phyloP scores from a whole-genome alignment of 1,140 invertebrate species.

The Drosophila ohnishii region DNA sequence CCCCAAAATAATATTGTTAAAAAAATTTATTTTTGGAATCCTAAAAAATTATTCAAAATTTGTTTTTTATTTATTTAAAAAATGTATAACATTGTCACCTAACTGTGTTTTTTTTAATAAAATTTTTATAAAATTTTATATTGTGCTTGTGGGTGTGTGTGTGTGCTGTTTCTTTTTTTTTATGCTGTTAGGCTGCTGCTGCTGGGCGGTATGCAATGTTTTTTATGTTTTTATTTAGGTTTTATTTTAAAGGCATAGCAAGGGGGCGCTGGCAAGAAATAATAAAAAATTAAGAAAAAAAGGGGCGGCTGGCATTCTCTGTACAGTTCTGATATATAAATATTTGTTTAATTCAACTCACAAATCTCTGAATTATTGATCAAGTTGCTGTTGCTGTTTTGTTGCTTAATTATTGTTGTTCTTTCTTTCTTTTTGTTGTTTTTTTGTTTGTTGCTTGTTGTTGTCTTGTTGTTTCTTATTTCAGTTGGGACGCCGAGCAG shows the following conservation, averaged over 20 bases:
- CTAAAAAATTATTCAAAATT: neutral
- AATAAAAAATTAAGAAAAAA: slow-evolving; percentile 11
- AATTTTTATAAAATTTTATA: neutral
- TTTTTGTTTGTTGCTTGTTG: slow-evolving; percentile 9
- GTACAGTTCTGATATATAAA: slow-evolving; percentile 42
- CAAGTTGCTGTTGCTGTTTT: slow-evolving; percentile 48
- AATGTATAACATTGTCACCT: no score
- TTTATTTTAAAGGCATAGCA: slow-evolving; percentile 52
- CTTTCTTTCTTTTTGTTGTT: slow-evolving; percentile 10
- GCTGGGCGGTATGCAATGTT: slow-evolving; percentile 39
- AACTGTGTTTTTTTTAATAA: slow-evolving; percentile 20
- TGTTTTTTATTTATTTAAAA: no score
- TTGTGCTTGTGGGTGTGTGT: neutral
- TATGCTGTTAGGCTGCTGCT: slow-evolving; percentile 32
- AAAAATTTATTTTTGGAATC: neutral
- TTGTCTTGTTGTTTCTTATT: slow-evolving; percentile 14
- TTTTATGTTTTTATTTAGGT: slow-evolving; percentile 8
- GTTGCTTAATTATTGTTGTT: slow-evolving; percentile 33
- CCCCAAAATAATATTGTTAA: neutral
- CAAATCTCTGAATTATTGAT: slow-evolving; percentile 53
- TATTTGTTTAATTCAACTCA: slow-evolving; percentile 45
- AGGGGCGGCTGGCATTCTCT: slow-evolving; percentile 43
- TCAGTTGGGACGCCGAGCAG: slow-evolving; percentile 55
- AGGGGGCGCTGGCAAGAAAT: slow-evolving; percentile 35
- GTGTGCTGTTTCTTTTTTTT: slow-evolving; percentile 18